phyloP scores from a whole-genome alignment of 2,113 vertebrate species.

The Chitala chitala region DNA sequence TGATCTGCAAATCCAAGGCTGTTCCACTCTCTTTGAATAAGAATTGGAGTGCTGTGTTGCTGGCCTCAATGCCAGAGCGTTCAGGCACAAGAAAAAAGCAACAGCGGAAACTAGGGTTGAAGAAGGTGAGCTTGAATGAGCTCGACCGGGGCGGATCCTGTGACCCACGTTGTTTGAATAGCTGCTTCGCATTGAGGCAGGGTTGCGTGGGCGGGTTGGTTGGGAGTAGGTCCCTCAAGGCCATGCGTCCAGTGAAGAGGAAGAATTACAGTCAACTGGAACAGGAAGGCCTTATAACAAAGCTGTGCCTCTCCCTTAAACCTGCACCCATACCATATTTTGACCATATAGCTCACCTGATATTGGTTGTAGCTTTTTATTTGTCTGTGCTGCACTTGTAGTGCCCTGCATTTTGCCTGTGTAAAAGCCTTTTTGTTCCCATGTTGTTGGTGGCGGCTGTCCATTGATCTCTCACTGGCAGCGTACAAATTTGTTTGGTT shows the following conservation, averaged over 20 bases:
- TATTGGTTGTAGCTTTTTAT: not conserved
- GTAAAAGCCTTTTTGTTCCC: conserved; percentile 21
- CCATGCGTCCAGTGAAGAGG: not conserved
- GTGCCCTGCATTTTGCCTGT: not conserved
- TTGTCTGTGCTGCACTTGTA: not conserved
- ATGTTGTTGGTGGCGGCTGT: conserved; percentile 12
- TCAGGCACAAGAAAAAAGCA: not conserved
- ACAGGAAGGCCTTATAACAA: not conserved
- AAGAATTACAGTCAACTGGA: not conserved
- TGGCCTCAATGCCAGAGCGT: not conserved
- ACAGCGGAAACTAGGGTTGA: not conserved
- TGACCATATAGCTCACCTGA: not conserved
- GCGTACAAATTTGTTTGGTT: conserved; percentile 23
- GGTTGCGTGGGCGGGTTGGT: conserved; percentile 5
- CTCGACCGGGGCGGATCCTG: not conserved
- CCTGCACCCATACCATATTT: not conserved
- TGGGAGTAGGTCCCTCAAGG: conserved; percentile 5
- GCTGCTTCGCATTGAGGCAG: not conserved
- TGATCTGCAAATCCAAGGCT: not conserved
- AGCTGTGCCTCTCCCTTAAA: not conserved
- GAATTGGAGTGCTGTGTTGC: not conserved
- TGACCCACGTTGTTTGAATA: conserved; percentile 21
- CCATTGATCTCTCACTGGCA: conserved; percentile 11
- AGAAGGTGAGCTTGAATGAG: not conserved
- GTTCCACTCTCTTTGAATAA: too few relatives aligned